phyloP scores from a whole-genome alignment of 2,797 vertebrate species.

The Schizopygopsis malacanthus region DNA sequence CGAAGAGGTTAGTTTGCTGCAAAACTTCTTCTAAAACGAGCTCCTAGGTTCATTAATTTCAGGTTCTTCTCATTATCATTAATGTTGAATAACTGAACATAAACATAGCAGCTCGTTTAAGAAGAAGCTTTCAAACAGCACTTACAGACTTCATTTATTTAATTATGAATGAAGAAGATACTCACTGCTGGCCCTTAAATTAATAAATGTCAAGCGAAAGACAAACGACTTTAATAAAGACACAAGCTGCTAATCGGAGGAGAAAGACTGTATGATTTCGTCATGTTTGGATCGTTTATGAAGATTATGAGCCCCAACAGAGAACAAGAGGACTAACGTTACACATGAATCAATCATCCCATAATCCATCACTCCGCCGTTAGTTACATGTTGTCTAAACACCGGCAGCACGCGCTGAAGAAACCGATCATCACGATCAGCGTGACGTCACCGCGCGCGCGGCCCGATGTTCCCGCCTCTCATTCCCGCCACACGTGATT shows the following conservation, averaged over 20 bases:
- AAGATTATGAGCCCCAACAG: too few species aligned
- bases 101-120: too few species aligned
- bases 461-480: constrained; percentile 50
- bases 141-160: background rate
- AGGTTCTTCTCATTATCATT: too few species aligned
- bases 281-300: background rate
- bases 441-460: background rate
- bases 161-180: too few species aligned
- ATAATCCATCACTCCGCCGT: too few species aligned
- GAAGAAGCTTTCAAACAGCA: too few species aligned
- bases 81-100: too few species aligned
- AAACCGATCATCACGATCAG: background rate
- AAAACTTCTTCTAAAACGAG: too few species aligned
- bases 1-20: too few species aligned
- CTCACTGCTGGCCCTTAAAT: background rate
- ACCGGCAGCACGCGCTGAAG: background rate
- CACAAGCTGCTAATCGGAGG: background rate
- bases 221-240: background rate
- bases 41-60: too few species aligned
- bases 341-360: too few species aligned
- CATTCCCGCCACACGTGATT: constrained; percentile 79
- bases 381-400: background rate
- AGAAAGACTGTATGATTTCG: background rate
- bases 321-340: too few species aligned
- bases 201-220: background rate